These are phyloP conservation scores for Mechanitis mazaeus DNA, from an alignment of 2,888 invertebrate species.

Conservation along the genomic window DNA sequence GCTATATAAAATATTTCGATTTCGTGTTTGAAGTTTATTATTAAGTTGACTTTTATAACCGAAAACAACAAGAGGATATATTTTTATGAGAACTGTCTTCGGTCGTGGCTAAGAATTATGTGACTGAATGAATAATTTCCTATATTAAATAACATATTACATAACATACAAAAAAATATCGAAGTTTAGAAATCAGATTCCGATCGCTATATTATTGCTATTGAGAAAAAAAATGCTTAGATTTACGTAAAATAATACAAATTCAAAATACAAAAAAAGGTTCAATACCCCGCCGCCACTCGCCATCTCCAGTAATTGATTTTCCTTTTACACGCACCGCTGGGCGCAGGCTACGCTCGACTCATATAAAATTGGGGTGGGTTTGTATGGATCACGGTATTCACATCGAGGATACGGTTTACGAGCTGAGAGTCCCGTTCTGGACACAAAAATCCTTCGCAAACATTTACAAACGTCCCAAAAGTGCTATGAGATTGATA, in stretches of 20 bases:
- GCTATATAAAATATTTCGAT: too few relatives aligned
- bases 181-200: too few relatives aligned
- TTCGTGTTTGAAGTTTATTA: too few relatives aligned
- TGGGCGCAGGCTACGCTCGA: conserved; percentile 49
- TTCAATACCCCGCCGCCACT: conserved; percentile 29
- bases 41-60: too few relatives aligned
- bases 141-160: too few relatives aligned
- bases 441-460: conserved; percentile 20
- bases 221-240: neutral
- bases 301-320: conserved; percentile 72
- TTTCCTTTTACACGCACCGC: conserved; percentile 69
- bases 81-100: too few relatives aligned
- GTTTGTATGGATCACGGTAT: conserved; percentile 20
- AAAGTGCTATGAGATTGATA: conserved; percentile 17
- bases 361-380: conserved; percentile 43
- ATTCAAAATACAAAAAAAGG: conserved; percentile 4
- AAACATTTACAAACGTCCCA: conserved; percentile 13
- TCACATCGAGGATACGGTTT: conserved; percentile 31
- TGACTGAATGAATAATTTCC: too few relatives aligned
- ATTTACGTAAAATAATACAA: neutral
- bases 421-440: conserved; percentile 26
- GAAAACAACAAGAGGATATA: too few relatives aligned
- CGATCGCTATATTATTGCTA: too few relatives aligned
- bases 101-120: too few relatives aligned
- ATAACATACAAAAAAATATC: too few relatives aligned